phyloP scores from a whole-genome alignment of 2,113 vertebrate species.

The Pygoscelis antarcticus region DNA sequence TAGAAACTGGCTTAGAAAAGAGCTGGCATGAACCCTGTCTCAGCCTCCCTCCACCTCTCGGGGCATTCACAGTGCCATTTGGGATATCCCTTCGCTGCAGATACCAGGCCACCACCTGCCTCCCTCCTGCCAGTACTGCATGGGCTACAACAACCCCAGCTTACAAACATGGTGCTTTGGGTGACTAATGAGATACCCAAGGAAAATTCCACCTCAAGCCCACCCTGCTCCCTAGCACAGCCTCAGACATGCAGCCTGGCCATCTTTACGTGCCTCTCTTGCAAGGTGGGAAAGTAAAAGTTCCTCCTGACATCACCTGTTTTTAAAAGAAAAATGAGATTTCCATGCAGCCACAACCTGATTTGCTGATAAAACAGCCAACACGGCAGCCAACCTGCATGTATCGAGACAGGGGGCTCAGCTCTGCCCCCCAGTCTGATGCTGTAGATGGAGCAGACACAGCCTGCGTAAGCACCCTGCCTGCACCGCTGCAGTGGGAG shows the following conservation, averaged over 20 bases:
- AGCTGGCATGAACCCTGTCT: not conserved
- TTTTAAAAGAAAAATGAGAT: not conserved
- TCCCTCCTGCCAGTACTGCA: not conserved
- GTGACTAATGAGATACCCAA: no score
- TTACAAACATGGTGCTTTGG: not conserved
- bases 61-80: not conserved
- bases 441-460: not conserved
- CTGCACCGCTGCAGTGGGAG: fast-evolving
- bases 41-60: not conserved
- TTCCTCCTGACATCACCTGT: not conserved
- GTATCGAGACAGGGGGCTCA: not conserved
- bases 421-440: not conserved
- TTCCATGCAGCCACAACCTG: not conserved
- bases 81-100: not conserved
- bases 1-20: not conserved
- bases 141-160: not conserved
- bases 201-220: not conserved
- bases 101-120: not conserved
- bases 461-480: not conserved
- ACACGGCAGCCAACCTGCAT: fast-evolving
- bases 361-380: not conserved
- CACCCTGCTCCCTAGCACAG: not conserved
- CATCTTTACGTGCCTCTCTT: not conserved
- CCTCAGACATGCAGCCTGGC: not conserved
- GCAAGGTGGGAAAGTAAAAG: not conserved